Evolutionary conservation across 2,888 invertebrate species (phyloP).

Genomic region (Alviniconcha strummeri): DNA sequence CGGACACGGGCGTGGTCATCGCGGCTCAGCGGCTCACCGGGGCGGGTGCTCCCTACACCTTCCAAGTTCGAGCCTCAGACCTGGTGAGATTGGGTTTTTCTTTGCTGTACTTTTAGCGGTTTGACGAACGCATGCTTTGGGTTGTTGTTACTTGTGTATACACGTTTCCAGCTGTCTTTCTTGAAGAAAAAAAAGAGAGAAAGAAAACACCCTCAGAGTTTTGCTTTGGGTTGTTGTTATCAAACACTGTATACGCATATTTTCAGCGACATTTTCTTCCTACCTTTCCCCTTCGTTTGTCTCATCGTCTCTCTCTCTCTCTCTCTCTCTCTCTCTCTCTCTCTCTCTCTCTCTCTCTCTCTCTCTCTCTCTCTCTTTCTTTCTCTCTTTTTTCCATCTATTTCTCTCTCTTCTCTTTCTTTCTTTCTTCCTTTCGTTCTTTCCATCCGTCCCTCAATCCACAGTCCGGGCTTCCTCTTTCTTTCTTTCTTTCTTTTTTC

Average conservation of each 20-base stretch:
- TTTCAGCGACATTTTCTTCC: too few relatives aligned
- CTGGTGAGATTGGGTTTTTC: constrained; percentile 71
- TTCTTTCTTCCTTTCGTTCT: background rate
- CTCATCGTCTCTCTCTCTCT: too few relatives aligned
- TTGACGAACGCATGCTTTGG: background rate
- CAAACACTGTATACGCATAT: too few relatives aligned
- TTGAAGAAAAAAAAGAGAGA: too few relatives aligned
- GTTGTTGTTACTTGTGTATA: too few relatives aligned
- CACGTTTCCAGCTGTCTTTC: too few relatives aligned
- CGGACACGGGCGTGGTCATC: constrained; percentile 90
- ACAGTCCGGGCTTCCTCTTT: background rate
- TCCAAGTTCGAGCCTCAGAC: constrained; percentile 82
- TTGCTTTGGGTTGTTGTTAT: too few relatives aligned
- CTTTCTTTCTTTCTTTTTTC: background rate
- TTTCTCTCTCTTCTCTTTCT: background rate
- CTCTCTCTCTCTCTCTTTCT: too few relatives aligned
- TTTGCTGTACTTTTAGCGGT: background rate
- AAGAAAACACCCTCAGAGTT: too few relatives aligned
- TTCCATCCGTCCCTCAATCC: background rate
- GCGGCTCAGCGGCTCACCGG: constrained; percentile 75
- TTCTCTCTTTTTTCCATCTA: background rate
- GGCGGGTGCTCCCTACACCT: constrained; percentile 55
- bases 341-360: too few relatives aligned
- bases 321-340: too few relatives aligned
- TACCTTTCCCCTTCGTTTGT: too few relatives aligned